Conservation (phyloP, 2,113 vertebrate species). For the Eulemur macaco region DNA sequence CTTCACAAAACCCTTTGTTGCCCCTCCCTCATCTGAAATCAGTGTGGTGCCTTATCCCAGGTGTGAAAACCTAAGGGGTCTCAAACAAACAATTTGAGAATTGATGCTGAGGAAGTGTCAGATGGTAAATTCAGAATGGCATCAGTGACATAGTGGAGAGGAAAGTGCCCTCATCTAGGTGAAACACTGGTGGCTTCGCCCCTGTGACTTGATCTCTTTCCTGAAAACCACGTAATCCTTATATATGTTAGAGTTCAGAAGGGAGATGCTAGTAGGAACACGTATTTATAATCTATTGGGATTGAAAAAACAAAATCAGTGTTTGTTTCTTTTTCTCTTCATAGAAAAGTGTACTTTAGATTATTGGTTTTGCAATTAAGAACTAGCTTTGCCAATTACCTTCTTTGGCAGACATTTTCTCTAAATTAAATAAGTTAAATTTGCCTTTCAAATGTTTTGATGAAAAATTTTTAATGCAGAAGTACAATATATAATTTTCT, state of each 20-base stretch:
- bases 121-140: neutral
- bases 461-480: constrained; percentile 7
- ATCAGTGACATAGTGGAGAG: neutral
- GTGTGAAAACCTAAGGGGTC: neutral
- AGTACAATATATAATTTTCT: neutral
- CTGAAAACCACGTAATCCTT: neutral
- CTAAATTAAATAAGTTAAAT: constrained; percentile 28
- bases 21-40: neutral
- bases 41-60: neutral
- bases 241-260: neutral
- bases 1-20: neutral
- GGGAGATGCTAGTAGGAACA: too few species aligned
- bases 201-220: neutral
- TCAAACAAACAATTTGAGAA: neutral
- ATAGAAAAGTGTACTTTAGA: neutral
- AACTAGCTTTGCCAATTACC: neutral
- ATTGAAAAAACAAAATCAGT: neutral
- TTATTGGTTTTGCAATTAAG: neutral
- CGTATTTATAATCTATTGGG: neutral
- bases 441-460: neutral
- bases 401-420: neutral
- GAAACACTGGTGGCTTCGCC: neutral
- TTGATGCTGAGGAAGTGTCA: neutral
- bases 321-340: neutral
- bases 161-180: neutral